A percentile compares a stretch with the other conserved stretches of the same genome.
Evolutionary conservation across 2,113 vertebrate species (phyloP).

Genomic region (Callithrix jacchus): DNA sequence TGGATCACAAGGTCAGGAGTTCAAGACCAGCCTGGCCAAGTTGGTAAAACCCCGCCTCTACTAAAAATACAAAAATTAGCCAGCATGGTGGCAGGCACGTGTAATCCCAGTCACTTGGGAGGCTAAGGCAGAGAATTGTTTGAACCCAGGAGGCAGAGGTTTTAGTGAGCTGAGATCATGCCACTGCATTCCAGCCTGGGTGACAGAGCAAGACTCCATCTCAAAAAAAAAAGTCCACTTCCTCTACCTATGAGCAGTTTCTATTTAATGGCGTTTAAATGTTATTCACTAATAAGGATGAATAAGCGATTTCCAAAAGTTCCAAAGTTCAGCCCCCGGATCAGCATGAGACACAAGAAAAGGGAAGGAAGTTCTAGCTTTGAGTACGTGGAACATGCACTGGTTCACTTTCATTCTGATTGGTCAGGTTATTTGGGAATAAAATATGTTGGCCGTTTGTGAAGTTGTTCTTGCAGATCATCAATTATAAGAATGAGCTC

Average conservation of each 20-base stretch:
- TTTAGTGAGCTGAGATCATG: too few species aligned
- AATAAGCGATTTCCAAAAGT: not conserved
- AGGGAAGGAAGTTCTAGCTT: not conserved
- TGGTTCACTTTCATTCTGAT: not conserved
- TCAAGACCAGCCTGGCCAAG: too few species aligned
- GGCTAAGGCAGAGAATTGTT: too few species aligned
- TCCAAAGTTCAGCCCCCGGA: not conserved
- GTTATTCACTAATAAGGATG: not conserved
- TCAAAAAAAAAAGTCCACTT: not conserved
- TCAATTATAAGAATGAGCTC: conserved; percentile 37
- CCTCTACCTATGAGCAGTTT: not conserved
- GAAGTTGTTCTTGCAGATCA: not conserved
- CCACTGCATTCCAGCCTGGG: too few species aligned
- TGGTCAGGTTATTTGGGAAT: not conserved
- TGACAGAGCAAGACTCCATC: too few species aligned
- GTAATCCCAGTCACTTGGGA: too few species aligned
- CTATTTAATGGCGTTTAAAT: not conserved
- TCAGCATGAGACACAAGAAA: not conserved
- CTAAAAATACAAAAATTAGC: too few species aligned
- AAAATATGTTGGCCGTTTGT: not conserved
- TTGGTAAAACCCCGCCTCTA: too few species aligned
- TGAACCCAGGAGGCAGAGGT: too few species aligned
- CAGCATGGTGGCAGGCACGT: too few species aligned
- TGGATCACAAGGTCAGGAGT: too few species aligned
- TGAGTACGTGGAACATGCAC: not conserved